These are phyloP conservation scores for Microplitis manilae DNA, from an alignment of 2,888 invertebrate species.

Conservation along the genomic window DNA sequence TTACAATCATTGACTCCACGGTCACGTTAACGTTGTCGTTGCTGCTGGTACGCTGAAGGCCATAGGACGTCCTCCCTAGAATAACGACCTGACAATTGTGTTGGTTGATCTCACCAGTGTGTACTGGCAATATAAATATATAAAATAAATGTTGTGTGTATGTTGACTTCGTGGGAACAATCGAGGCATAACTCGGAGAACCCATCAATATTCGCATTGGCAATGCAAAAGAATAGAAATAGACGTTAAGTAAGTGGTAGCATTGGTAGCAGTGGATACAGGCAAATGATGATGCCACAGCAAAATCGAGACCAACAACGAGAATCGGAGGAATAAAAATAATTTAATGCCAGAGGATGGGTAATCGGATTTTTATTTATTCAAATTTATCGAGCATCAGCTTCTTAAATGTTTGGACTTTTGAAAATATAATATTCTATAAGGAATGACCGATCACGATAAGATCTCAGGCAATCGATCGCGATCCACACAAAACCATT, in stretches of 20 bases:
- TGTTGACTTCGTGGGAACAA: constrained; percentile 33
- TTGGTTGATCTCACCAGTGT: background rate
- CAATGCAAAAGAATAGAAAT: background rate
- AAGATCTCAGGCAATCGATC: constrained; percentile 46
- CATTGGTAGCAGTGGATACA: background rate
- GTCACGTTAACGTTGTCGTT: constrained; percentile 59
- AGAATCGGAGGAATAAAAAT: background rate
- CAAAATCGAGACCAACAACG: background rate
- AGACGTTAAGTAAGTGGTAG: background rate
- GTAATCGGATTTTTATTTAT: background rate
- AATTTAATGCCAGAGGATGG: background rate
- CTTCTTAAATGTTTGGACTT: background rate
- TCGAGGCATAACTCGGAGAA: constrained; percentile 15
- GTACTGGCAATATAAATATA: constrained; percentile 3
- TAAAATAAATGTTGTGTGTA: background rate
- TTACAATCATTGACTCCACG: constrained; percentile 53
- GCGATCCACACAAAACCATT: constrained; percentile 37
- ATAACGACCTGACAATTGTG: constrained; percentile 38
- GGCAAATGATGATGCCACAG: background rate
- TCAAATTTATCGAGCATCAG: background rate
- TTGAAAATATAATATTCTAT: constrained; percentile 3
- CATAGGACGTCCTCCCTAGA: constrained; percentile 42
- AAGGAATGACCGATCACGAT: constrained; percentile 42
- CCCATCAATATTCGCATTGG: background rate
- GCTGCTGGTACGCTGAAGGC: constrained; percentile 34